Percentiles rank a stretch among this genome's conserved stretches.
These are phyloP conservation scores for Manis pentadactyla DNA, from an alignment of 2,797 vertebrate genomes.

Conservation along the genomic window DNA sequence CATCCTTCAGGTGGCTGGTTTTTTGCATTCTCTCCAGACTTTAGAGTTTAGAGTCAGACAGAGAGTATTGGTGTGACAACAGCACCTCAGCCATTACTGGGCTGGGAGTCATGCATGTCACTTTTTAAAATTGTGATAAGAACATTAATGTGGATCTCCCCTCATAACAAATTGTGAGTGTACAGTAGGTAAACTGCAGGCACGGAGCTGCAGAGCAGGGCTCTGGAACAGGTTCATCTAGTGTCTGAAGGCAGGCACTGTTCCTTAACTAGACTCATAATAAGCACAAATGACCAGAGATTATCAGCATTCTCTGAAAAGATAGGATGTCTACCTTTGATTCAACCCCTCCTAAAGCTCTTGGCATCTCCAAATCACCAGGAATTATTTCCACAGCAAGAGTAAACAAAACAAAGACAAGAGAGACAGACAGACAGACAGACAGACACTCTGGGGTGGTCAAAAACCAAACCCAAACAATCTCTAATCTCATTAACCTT, in stretches of 20 bases:
- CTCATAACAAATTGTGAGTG: not conserved
- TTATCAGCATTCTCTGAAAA: fast-evolving
- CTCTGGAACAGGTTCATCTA: not conserved
- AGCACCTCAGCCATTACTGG: not conserved
- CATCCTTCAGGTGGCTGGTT: not conserved
- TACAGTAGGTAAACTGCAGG: fast-evolving
- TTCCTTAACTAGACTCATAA: too few species aligned
- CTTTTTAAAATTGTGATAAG: not conserved
- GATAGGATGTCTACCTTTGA: not conserved
- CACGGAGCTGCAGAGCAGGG: fast-evolving
- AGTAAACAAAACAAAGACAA: not conserved
- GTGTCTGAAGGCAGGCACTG: not conserved
- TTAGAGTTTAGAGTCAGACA: fast-evolving
- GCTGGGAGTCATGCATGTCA: too few species aligned
- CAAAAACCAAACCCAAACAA: not conserved
- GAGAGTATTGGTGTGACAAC: too few species aligned
- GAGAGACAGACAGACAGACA: not conserved
- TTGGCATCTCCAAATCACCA: not conserved
- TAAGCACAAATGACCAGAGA: too few species aligned
- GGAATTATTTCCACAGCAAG: not conserved
- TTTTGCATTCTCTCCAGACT: not conserved
- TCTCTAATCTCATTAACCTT: constrained; percentile 28
- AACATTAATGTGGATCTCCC: not conserved
- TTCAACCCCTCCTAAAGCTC: not conserved
- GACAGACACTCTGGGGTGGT: not conserved